Conservation (phyloP, 1,140 invertebrate genomes). For the Caenorhabditis brenneri region DNA sequence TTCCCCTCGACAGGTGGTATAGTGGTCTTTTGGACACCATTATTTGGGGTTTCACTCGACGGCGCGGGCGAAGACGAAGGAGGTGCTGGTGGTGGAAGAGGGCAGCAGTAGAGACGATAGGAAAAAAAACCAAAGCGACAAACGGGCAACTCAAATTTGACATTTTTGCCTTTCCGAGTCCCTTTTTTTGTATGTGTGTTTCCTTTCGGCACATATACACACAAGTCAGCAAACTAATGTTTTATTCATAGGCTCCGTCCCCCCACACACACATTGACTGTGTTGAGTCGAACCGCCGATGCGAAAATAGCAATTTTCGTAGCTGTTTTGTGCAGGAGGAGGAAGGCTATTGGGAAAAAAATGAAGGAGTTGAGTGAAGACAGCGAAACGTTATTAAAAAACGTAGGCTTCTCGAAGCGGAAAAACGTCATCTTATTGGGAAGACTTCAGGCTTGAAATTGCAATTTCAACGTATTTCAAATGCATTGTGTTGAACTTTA, state of each 20-base stretch:
- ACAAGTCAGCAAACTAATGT: constrained; percentile 39
- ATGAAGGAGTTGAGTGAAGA: neutral
- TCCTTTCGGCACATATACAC: neutral
- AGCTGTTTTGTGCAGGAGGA: neutral
- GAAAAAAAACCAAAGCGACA: neutral
- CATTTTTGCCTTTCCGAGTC: neutral
- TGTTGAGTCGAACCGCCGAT: neutral
- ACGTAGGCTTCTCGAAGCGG: neutral
- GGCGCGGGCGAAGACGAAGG: neutral
- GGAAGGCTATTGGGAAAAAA: neutral
- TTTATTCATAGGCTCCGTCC: constrained; percentile 37
- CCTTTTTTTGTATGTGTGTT: constrained; percentile 1
- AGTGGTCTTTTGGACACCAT: neutral
- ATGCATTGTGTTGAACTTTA: too few species aligned
- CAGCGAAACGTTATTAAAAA: neutral
- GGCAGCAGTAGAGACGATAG: neutral
- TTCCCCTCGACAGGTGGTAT: neutral
- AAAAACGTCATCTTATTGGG: too few species aligned
- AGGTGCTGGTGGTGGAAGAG: neutral
- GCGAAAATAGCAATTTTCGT: constrained; percentile 34
- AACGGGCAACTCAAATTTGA: neutral
- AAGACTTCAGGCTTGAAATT: too few species aligned
- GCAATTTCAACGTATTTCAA: too few species aligned
- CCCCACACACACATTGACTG: too few species aligned
- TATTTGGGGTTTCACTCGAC: neutral